phyloP scores from a whole-genome alignment of 2,113 vertebrate species.

The Dicaeum eximium region DNA sequence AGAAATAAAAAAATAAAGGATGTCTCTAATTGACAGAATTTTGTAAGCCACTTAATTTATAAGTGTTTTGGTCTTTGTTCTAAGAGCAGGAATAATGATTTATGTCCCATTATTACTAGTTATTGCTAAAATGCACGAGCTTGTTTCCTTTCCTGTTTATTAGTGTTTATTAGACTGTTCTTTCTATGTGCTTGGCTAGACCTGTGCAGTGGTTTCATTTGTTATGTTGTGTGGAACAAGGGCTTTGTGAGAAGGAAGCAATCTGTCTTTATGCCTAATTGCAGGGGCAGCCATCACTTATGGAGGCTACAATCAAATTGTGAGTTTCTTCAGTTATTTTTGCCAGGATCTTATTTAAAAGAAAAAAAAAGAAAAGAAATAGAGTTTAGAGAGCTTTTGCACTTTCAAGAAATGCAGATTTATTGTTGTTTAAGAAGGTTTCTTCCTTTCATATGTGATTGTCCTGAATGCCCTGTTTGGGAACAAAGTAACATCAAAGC shows the following conservation, averaged over 20 bases:
- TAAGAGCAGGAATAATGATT: not conserved
- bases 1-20: not conserved
- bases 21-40: not conserved
- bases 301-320: not conserved
- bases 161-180: constrained; percentile 1
- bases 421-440: not conserved
- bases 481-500: not conserved
- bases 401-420: not conserved
- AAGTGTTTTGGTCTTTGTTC: not conserved
- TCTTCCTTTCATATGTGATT: not conserved
- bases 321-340: not conserved
- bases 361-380: not conserved
- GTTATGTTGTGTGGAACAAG: not conserved
- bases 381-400: not conserved
- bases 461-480: not conserved
- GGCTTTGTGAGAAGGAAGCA: constrained; percentile 11
- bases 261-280: constrained; percentile 32
- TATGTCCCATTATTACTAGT: not conserved
- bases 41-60: not conserved
- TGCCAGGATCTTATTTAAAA: not conserved
- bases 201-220: not conserved
- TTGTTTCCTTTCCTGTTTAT: constrained; percentile 9
- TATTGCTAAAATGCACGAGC: not conserved
- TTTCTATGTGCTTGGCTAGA: not conserved
- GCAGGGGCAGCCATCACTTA: not conserved